Evolutionary conservation across 2,113 vertebrate species (phyloP).

Genomic region (Sinocyclocheilus anophthalmus): DNA sequence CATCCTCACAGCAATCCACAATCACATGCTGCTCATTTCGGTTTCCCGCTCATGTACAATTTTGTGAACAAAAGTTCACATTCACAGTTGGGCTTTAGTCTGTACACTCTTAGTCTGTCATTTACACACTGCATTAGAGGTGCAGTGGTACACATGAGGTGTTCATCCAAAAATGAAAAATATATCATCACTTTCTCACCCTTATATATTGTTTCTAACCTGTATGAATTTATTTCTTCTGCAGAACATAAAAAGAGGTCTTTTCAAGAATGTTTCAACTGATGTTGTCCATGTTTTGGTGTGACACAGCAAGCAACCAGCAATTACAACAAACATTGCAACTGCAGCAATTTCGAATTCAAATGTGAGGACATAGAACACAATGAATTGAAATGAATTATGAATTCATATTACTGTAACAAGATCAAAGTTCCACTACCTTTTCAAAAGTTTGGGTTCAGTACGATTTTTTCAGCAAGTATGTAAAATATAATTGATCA

Average conservation of each 20-base stretch:
- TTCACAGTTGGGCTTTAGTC: slow-evolving; percentile 33
- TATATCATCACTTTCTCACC: background rate
- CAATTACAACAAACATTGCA: background rate
- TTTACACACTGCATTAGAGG: slow-evolving; percentile 35
- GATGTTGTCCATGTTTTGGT: background rate
- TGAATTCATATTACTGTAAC: background rate
- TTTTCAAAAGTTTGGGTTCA: background rate
- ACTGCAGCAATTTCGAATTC: background rate
- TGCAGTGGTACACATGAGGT: no score
- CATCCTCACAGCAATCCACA: slow-evolving; percentile 48
- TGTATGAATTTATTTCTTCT: background rate
- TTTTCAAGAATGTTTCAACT: background rate
- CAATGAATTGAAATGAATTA: background rate
- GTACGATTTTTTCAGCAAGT: background rate
- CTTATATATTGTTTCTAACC: background rate
- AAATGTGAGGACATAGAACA: background rate
- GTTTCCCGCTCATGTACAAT: slow-evolving; percentile 39
- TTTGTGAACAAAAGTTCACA: slow-evolving; percentile 57
- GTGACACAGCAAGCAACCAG: background rate
- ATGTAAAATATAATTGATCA: background rate
- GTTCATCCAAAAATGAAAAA: background rate
- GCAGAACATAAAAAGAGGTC: background rate
- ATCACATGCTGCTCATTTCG: slow-evolving; percentile 58
- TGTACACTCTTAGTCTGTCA: background rate
- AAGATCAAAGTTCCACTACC: background rate